Conservation (phyloP, 2,797 vertebrate genomes). For the Hyperoplus lanceolatus region DNA sequence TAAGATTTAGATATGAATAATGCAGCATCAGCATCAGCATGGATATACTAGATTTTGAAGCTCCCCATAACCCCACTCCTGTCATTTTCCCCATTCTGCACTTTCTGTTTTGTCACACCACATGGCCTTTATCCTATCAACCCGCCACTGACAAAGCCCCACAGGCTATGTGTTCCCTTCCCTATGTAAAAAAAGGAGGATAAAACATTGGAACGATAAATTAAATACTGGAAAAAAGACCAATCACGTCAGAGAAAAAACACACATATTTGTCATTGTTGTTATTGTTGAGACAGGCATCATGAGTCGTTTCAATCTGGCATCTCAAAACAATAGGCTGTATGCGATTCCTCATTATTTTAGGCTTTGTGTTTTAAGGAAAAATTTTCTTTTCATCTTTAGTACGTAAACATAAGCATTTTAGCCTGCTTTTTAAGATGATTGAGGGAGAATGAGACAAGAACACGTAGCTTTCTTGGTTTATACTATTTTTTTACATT, state of each 20-base stretch:
- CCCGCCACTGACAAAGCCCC: slow-evolving; percentile 11
- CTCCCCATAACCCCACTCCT: background rate
- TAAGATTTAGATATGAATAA: slow-evolving; percentile 36
- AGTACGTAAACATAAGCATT: background rate
- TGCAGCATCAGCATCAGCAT: slow-evolving; percentile 24
- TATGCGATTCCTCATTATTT: slow-evolving; percentile 12
- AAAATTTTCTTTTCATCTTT: slow-evolving; percentile 1
- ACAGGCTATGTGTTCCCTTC: slow-evolving; percentile 6
- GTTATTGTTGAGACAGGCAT: slow-evolving; percentile 21
- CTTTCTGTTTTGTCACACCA: slow-evolving; percentile 20
- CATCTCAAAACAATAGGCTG: slow-evolving; percentile 26
- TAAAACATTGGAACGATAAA: slow-evolving; percentile 27
- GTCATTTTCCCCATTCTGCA: background rate
- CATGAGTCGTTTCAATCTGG: slow-evolving; percentile 40
- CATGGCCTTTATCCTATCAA: slow-evolving; percentile 4
- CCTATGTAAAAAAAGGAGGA: slow-evolving; percentile 4
- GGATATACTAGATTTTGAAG: background rate
- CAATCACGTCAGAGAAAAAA: slow-evolving; percentile 1
- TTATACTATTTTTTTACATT: too few relatives aligned
- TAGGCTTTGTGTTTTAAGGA: background rate
- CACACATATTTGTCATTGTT: slow-evolving; percentile 30
- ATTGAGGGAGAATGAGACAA: background rate
- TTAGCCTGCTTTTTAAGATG: background rate
- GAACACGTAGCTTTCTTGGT: background rate
- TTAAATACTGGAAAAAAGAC: slow-evolving; percentile 20